Percentiles rank a stretch among this genome's conserved stretches.
These are phyloP conservation scores for Dunckerocampus dactyliophorus DNA, from an alignment of 2,113 vertebrate species.

Conservation along the genomic window DNA sequence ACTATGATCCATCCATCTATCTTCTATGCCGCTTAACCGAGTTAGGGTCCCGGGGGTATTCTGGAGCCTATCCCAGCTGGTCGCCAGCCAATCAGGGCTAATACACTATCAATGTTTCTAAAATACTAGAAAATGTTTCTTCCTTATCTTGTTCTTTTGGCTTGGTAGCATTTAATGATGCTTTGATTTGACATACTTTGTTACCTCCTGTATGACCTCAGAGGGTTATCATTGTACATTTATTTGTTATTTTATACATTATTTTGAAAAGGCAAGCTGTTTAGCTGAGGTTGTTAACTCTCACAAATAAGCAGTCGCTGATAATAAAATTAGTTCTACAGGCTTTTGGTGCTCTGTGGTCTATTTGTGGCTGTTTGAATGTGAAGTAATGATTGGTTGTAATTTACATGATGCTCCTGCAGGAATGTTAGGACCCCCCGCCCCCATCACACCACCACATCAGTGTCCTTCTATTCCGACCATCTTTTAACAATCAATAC, in stretches of 20 bases:
- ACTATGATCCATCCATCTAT: too few relatives aligned
- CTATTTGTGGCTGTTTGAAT: constrained; percentile 12
- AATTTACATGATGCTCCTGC: constrained; percentile 39
- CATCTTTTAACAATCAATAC: constrained; percentile 47
- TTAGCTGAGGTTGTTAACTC: background rate
- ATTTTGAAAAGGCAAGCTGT: too few relatives aligned
- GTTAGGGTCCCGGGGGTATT: too few relatives aligned
- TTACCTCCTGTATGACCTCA: constrained; percentile 2
- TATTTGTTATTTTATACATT: too few relatives aligned
- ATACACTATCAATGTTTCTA: background rate
- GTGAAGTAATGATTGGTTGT: constrained; percentile 14
- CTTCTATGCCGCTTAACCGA: too few relatives aligned
- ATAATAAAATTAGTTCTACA: constrained; percentile 46
- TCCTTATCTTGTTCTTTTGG: background rate
- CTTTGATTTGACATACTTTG: background rate
- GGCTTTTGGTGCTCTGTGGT: constrained; percentile 2
- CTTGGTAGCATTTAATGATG: background rate
- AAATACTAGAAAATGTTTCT: background rate
- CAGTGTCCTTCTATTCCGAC: constrained; percentile 30
- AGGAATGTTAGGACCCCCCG: constrained; percentile 48
- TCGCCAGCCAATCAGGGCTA: too few relatives aligned
- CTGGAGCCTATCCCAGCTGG: too few relatives aligned
- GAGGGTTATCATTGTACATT: background rate
- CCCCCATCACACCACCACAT: constrained; percentile 29
- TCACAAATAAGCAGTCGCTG: constrained; percentile 17